Conservation (phyloP, 92 coral and sea anemone genomes). For the Heteractis magnifica region DNA sequence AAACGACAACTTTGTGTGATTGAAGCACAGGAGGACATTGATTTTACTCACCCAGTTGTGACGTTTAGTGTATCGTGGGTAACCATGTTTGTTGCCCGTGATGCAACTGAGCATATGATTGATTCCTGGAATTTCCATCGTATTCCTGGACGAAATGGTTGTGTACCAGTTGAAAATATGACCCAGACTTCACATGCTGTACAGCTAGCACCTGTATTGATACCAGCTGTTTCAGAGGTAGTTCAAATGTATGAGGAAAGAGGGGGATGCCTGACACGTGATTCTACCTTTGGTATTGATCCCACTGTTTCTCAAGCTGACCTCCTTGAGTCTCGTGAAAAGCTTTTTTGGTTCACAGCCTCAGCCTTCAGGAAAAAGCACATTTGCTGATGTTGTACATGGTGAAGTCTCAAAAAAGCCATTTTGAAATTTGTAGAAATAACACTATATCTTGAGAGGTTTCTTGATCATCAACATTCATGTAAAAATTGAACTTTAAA, state of each 20-base stretch:
- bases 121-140: slow-evolving; percentile 49
- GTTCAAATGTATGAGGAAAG: slow-evolving; percentile 22
- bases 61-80: slow-evolving; percentile 61
- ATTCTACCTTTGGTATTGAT: slow-evolving; percentile 23
- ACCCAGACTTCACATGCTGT: slow-evolving; percentile 24
- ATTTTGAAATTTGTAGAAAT: slow-evolving; percentile 2
- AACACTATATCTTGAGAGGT: slow-evolving; percentile 1
- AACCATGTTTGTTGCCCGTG: slow-evolving; percentile 36
- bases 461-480: too few species aligned
- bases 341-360: background rate
- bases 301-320: slow-evolving; percentile 14
- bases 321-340: slow-evolving; percentile 16
- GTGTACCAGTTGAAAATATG: slow-evolving; percentile 47
- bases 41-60: slow-evolving; percentile 34
- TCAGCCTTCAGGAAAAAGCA: background rate
- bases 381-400: slow-evolving; percentile 22
- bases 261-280: slow-evolving; percentile 25
- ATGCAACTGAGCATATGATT: slow-evolving; percentile 29
- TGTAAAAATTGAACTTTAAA: too few species aligned
- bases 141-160: slow-evolving; percentile 45
- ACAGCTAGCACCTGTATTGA: slow-evolving; percentile 27
- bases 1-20: slow-evolving; percentile 37
- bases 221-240: slow-evolving; percentile 19
- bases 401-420: slow-evolving; percentile 18
- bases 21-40: slow-evolving; percentile 37